Conservation (phyloP, 2,888 invertebrate species). For the Nysson spinosus region DNA sequence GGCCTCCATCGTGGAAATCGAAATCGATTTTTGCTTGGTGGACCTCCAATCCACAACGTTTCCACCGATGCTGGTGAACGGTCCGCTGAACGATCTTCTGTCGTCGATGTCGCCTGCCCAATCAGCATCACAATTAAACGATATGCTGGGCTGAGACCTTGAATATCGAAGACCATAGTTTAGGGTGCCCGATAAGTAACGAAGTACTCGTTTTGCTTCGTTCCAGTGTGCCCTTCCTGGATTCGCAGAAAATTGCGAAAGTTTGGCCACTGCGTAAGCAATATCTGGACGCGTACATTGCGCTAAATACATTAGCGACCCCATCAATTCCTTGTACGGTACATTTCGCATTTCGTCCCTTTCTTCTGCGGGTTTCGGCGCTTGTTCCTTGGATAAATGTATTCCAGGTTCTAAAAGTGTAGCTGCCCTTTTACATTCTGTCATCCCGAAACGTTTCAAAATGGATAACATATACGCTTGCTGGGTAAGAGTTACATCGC, state of each 20-base stretch:
- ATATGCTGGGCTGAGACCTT: neutral
- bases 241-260: conserved; percentile 14
- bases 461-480: neutral
- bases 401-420: conserved; percentile 6
- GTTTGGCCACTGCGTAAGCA: neutral
- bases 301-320: too few relatives aligned
- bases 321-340: conserved; percentile 3
- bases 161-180: neutral
- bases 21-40: neutral
- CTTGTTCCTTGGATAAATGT: neutral
- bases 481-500: neutral
- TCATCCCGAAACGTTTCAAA: neutral
- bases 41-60: neutral
- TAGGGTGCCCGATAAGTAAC: conserved; percentile 13
- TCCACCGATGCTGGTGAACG: neutral
- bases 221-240: conserved; percentile 11
- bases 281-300: conserved; percentile 2
- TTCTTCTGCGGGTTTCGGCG: neutral
- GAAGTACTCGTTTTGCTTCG: conserved; percentile 15
- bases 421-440: conserved; percentile 2
- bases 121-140: neutral
- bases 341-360: neutral
- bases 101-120: neutral
- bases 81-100: neutral
- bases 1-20: neutral